Evolutionary conservation across 2,797 vertebrate species (phyloP), one percentile per base, ranked within the genome.

Genomic region (Sebastolobus altivelis): DNA sequence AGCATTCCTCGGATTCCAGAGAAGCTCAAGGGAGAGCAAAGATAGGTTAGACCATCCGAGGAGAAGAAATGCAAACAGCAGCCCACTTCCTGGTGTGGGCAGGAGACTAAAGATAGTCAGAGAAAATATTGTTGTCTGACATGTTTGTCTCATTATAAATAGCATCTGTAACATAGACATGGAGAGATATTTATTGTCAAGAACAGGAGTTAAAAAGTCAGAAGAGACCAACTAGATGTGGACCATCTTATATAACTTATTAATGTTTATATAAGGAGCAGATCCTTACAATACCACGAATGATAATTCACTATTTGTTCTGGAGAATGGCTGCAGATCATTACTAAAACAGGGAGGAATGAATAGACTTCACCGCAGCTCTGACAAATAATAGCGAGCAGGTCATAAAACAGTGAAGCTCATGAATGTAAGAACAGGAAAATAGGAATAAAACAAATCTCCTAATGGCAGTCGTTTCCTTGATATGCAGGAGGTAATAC

Each of bases 1-100:
- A 83, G 63, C 92, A 92, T 95, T 93, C 93, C 52, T 81, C 58
- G 83, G 83, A 92, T 93, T 94, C 92, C 93, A 91, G 62, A 86
- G 76, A 58, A 84, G 79, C 82, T 88, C 87, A 78, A 83, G 86
- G 81, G 74, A 83, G 88, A 80, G 52, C 79, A 85, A 84, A 85
- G 88, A 87, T 77, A 73, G 77, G 58, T 72, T 80, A 65, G 75
- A 88, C 18, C 75, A 86, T 87, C 84, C 77, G 68, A 80, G 81
- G 37, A 87, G 60, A 54, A 80, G 72, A 85, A 88, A 82, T 27
- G 68, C 43, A 91, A 87, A 88, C 86, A 87, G 69, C 83, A 88
- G 75, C 75, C 81, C 79, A 75, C 81, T 87, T 86, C 82, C 88
- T 77, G 63, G 59, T 84, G 84, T 73, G 82, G 82, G 46, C 54